A percentile compares a stretch with the other conserved stretches of the same genome.
Evolutionary conservation across 2,113 vertebrate genomes (phyloP).

Genomic region (Ascaphus truei): DNA sequence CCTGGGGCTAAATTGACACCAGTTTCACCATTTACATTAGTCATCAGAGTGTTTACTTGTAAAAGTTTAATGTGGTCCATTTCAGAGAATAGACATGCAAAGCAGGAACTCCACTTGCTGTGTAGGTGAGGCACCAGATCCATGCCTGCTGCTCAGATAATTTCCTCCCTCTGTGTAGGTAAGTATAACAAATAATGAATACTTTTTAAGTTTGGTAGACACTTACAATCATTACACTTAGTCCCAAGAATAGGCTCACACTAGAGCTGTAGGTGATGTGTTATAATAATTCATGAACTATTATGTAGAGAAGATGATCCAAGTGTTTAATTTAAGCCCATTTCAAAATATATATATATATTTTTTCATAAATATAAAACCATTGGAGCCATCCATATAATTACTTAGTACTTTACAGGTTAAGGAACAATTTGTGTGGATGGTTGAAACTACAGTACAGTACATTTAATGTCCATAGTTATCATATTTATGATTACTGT

Average conservation of each 20-base stretch:
- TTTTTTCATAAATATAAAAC: too few species aligned
- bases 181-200: not conserved
- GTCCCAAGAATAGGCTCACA: too few species aligned
- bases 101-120: not conserved
- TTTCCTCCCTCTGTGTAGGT: not conserved
- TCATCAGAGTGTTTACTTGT: constrained; percentile 27
- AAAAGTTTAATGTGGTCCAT: constrained; percentile 25
- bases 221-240: too few species aligned
- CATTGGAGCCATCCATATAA: too few species aligned
- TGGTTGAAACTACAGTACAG: too few species aligned
- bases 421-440: too few species aligned
- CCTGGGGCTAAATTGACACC: constrained; percentile 14
- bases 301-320: not conserved
- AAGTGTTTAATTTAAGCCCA: too few species aligned
- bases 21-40: constrained; percentile 12
- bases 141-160: not conserved
- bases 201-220: not conserved
- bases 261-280: not conserved
- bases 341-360: too few species aligned
- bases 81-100: not conserved
- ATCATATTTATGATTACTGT: too few species aligned
- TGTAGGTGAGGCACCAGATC: not conserved
- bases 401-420: too few species aligned
- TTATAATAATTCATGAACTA: not conserved
- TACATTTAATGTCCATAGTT: too few species aligned